Percentiles rank a stretch among this genome's conserved stretches.
Evolutionary conservation across 37 sponge, comb jelly and placozoan species (phyloP).

Genomic region (Amphimedon queenslandica): DNA sequence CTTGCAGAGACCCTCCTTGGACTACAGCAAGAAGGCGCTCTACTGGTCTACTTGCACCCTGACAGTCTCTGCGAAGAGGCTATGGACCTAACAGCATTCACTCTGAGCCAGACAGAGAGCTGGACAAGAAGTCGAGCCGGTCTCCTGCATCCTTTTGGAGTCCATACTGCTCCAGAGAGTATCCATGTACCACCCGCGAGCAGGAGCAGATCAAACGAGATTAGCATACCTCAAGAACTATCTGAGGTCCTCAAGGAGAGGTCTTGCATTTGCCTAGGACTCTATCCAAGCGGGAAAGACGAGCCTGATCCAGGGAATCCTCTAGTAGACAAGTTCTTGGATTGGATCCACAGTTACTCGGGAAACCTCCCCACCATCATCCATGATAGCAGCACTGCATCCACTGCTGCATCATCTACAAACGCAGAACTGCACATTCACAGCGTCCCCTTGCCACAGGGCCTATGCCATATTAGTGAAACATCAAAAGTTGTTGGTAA

Average conservation of each 20-base stretch:
- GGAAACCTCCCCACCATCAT: neutral
- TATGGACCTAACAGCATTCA: neutral
- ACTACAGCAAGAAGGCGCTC: slow-evolving; percentile 37
- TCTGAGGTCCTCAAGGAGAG: neutral
- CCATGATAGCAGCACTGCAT: too few relatives aligned
- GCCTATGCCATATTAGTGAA: too few relatives aligned
- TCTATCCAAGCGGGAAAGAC: neutral
- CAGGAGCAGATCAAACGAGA: neutral
- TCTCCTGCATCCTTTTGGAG: slow-evolving; percentile 39
- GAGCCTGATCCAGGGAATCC: slow-evolving; percentile 6
- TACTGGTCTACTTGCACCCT: slow-evolving; percentile 36
- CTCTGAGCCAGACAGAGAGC: slow-evolving; percentile 10
- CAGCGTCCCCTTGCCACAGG: neutral
- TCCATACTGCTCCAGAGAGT: slow-evolving; percentile 30
- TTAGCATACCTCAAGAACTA: slow-evolving; percentile 1
- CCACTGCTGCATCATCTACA: too few relatives aligned
- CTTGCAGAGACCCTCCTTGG: slow-evolving; percentile 1
- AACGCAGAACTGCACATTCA: too few relatives aligned
- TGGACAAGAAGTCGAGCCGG: slow-evolving; percentile 30
- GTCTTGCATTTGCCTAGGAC: neutral
- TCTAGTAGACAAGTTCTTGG: slow-evolving; percentile 6
- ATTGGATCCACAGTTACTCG: neutral
- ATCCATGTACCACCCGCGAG: neutral
- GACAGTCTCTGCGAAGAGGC: slow-evolving; percentile 20
- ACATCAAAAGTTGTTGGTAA: too few relatives aligned